Conservation (phyloP, 2,888 invertebrate species). For the Andrena chrysosceles region DNA sequence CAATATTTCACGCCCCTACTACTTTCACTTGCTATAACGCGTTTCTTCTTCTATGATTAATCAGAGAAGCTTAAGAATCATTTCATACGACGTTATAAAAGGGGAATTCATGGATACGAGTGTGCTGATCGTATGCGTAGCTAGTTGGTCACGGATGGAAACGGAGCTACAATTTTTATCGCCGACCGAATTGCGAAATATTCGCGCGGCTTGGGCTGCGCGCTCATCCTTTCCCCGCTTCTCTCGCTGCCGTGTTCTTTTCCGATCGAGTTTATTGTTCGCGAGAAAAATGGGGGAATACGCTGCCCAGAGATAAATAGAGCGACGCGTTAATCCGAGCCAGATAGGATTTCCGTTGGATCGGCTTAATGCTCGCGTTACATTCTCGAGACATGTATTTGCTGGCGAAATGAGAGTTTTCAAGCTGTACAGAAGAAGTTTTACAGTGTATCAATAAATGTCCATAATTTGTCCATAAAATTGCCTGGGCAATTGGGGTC, state of each 20-base stretch:
- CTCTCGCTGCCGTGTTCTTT: constrained; percentile 14
- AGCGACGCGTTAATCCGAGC: constrained; percentile 39
- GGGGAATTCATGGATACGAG: constrained; percentile 6
- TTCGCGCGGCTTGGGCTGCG: background rate
- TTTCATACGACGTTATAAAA: background rate
- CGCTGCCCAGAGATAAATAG: constrained; percentile 32
- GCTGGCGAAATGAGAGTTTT: background rate
- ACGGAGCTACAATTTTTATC: constrained; percentile 50
- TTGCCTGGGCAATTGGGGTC: background rate
- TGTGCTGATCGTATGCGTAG: constrained; percentile 22
- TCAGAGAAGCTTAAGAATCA: background rate
- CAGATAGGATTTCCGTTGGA: constrained; percentile 41
- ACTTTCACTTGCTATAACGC: background rate
- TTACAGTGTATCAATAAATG: no score
- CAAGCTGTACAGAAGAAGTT: background rate
- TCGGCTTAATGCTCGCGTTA: constrained; percentile 13
- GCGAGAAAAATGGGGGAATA: background rate
- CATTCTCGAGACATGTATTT: background rate
- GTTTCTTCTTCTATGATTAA: background rate
- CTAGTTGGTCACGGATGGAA: constrained; percentile 56
- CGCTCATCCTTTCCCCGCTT: constrained; percentile 6
- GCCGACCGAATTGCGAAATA: constrained; percentile 55
- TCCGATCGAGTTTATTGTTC: constrained; percentile 15
- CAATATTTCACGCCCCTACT: background rate
- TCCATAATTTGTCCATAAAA: background rate